A percentile compares a stretch with the other conserved stretches of the same genome.
phyloP scores from a whole-genome alignment of 2,888 invertebrate species.

The Caenorhabditis panamensis region DNA sequence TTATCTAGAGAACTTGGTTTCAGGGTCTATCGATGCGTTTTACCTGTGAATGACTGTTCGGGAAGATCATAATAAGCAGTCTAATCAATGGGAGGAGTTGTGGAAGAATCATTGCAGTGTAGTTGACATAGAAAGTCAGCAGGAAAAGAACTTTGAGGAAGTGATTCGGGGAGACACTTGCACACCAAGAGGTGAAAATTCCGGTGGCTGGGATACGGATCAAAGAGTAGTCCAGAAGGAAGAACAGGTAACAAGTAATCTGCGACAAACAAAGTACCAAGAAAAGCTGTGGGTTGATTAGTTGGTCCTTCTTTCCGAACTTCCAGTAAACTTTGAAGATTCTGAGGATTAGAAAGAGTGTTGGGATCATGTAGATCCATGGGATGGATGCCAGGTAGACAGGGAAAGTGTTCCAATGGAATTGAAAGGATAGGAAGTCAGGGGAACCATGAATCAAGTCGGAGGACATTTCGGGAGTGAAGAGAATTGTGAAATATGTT shows the following conservation, averaged over 20 bases:
- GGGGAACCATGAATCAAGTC: slow-evolving; percentile 19
- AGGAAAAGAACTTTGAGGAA: slow-evolving; percentile 14
- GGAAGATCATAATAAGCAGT: slow-evolving; percentile 18
- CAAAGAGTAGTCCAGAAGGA: slow-evolving; percentile 29
- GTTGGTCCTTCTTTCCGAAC: not conserved
- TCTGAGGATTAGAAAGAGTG: slow-evolving; percentile 11
- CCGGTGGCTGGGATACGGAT: slow-evolving; percentile 32
- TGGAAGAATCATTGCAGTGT: slow-evolving; percentile 24
- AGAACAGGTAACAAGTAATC: slow-evolving; percentile 15
- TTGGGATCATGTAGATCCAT: slow-evolving; percentile 38
- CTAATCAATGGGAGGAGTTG: slow-evolving; percentile 14
- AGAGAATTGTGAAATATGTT: too few species aligned
- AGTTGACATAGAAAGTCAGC: slow-evolving; percentile 23
- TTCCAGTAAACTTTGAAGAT: slow-evolving; percentile 20
- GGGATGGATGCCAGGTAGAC: slow-evolving; percentile 21
- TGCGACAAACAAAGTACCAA: slow-evolving; percentile 28
- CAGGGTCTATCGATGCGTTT: not conserved
- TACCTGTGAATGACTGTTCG: slow-evolving; percentile 16
- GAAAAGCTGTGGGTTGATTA: slow-evolving; percentile 30
- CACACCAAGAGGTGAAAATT: slow-evolving; percentile 41
- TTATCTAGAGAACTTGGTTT: not conserved
- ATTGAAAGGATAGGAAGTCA: slow-evolving; percentile 11
- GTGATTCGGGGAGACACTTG: slow-evolving; percentile 27
- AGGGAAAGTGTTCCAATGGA: slow-evolving; percentile 7
- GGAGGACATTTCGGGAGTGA: not conserved